These are phyloP conservation scores for Mechanitis mazaeus DNA, from an alignment of 2,888 invertebrate species.

Conservation along the genomic window DNA sequence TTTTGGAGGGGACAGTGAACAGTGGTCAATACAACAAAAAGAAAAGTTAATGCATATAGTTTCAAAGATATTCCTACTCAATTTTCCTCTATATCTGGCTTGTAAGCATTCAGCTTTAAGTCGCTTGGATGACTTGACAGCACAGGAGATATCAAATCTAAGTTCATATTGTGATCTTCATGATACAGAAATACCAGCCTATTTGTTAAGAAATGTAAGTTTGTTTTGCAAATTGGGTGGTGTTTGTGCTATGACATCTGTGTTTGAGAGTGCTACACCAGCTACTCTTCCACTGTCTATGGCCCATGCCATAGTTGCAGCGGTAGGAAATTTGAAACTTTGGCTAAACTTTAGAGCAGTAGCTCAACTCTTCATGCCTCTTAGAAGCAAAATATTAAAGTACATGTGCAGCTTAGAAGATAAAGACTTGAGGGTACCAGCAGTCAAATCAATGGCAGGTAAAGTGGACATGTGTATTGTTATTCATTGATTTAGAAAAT, in stretches of 20 bases:
- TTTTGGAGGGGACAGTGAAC: constrained; percentile 56
- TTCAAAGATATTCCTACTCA: constrained; percentile 90
- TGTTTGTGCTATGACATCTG: constrained; percentile 89
- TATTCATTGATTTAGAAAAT: not conserved
- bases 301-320: constrained; percentile 94
- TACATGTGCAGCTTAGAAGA: constrained; percentile 97
- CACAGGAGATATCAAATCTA: constrained; percentile 87
- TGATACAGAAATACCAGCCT: constrained; percentile 95
- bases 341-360: constrained; percentile 96
- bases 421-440: constrained; percentile 91
- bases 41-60: constrained; percentile 92
- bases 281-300: constrained; percentile 88
- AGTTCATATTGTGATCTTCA: constrained; percentile 93
- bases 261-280: constrained; percentile 87
- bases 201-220: constrained; percentile 93
- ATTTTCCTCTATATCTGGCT: constrained; percentile 92
- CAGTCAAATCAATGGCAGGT: constrained; percentile 95
- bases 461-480: constrained; percentile 33
- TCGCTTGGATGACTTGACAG: constrained; percentile 87
- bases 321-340: constrained; percentile 93
- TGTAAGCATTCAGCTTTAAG: constrained; percentile 90
- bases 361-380: constrained; percentile 90
- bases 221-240: constrained; percentile 95
- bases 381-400: constrained; percentile 89
- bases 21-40: constrained; percentile 89